Evolutionary conservation across 2,888 invertebrate genomes (phyloP).

Genomic region (Calliscelio sp.): DNA sequence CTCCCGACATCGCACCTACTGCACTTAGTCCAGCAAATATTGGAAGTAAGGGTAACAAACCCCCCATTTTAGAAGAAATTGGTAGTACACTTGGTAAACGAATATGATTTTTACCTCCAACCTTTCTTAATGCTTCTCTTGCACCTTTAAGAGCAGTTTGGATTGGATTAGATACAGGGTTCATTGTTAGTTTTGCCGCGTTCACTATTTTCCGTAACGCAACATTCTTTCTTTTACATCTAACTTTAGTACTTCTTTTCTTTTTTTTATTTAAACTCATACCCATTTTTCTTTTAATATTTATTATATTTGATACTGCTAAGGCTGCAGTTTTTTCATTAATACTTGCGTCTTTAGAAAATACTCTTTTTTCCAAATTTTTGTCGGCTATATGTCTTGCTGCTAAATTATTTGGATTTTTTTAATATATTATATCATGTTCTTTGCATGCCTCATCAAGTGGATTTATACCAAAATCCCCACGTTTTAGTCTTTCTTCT

Average conservation of each 20-base stretch:
- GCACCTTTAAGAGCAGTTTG: background rate
- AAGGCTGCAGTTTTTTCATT: constrained; percentile 18
- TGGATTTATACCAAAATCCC: too few species aligned
- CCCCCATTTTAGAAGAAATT: too few species aligned
- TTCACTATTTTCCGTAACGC: too few species aligned
- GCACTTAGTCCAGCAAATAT: too few species aligned
- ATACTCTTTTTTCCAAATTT: too few species aligned
- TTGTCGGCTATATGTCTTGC: background rate
- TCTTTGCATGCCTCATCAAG: background rate
- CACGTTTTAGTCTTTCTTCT: too few species aligned
- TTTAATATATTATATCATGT: background rate
- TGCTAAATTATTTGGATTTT: background rate
- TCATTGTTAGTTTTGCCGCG: too few species aligned
- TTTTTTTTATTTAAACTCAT: constrained; percentile 28
- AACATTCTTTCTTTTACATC: background rate
- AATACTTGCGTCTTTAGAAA: background rate
- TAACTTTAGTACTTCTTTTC: background rate
- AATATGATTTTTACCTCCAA: too few species aligned
- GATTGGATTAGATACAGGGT: too few species aligned
- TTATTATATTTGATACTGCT: constrained; percentile 16
- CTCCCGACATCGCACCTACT: too few species aligned
- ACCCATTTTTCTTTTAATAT: constrained; percentile 25
- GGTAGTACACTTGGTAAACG: too few species aligned
- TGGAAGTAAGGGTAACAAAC: too few species aligned
- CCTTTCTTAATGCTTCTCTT: constrained; percentile 4